These are phyloP conservation scores for Galerucella pusilla DNA, from an alignment of 2,888 invertebrate genomes.

Conservation along the genomic window DNA sequence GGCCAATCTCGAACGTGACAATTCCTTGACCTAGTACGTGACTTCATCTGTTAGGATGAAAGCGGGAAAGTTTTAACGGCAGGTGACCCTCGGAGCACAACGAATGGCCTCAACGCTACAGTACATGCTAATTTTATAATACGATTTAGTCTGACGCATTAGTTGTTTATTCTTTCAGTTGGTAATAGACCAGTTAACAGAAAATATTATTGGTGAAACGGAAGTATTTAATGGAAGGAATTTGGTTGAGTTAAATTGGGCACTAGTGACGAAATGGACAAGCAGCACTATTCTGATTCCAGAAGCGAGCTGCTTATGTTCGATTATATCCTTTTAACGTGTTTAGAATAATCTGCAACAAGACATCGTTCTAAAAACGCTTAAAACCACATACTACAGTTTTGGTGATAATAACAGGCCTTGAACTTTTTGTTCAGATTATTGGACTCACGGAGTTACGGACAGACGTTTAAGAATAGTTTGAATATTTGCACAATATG, in stretches of 20 bases:
- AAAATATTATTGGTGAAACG: background rate
- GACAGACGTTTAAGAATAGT: no score
- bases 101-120: slow-evolving; percentile 32
- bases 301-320: no score
- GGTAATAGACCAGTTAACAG: background rate
- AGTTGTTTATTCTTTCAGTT: background rate
- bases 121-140: slow-evolving; percentile 34
- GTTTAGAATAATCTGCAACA: no score
- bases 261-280: background rate
- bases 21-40: slow-evolving; percentile 53
- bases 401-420: no score
- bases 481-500: no score
- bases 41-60: slow-evolving; percentile 46
- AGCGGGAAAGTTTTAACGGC: slow-evolving; percentile 46
- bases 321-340: no score
- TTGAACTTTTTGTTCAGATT: no score
- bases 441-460: no score
- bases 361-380: no score
- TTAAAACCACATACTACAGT: no score
- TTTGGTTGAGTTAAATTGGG: background rate
- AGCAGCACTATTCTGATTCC: no score
- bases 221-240: background rate
- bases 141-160: background rate
- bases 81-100: slow-evolving; percentile 42
- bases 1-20: slow-evolving; percentile 45